A percentile compares a stretch with the other conserved stretches of the same genome.
These are phyloP conservation scores for Eupithecia tripunctaria DNA, from an alignment of 2,888 invertebrate species.

Conservation along the genomic window DNA sequence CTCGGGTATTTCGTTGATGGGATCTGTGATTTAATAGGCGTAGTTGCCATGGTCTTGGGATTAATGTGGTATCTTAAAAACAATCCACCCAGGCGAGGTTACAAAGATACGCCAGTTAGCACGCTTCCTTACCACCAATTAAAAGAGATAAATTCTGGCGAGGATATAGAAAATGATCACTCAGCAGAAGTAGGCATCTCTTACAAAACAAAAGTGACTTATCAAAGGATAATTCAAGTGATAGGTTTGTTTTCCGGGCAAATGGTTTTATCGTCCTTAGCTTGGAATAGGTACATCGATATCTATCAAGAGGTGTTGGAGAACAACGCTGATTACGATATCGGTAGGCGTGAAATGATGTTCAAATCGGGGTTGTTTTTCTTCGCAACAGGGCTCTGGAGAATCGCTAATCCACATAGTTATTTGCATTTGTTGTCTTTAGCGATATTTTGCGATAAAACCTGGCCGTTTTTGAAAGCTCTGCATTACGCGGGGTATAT, in stretches of 20 bases:
- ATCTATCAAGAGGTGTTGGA: constrained; percentile 91
- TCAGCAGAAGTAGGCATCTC: constrained; percentile 82
- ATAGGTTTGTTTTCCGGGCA: constrained; percentile 88
- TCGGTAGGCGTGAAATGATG: constrained; percentile 81
- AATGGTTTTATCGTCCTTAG: constrained; percentile 89
- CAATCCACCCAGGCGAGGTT: constrained; percentile 90
- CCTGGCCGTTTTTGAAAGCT: constrained; percentile 89
- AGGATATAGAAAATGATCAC: constrained; percentile 77
- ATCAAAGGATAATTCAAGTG: constrained; percentile 87
- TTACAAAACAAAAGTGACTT: constrained; percentile 88
- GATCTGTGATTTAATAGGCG: constrained; percentile 91
- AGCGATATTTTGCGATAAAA: constrained; percentile 91
- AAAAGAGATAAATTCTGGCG: constrained; percentile 72
- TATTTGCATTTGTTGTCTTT: constrained; percentile 89
- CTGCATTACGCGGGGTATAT: constrained; percentile 90
- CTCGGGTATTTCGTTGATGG: constrained; percentile 93
- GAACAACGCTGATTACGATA: constrained; percentile 80
- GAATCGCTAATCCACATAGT: constrained; percentile 91
- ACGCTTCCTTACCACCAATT: constrained; percentile 80
- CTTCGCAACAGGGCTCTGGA: constrained; percentile 89
- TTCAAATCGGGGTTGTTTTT: constrained; percentile 91
- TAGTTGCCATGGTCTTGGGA: constrained; percentile 88
- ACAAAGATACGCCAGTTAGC: constrained; percentile 86
- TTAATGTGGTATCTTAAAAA: constrained; percentile 88
- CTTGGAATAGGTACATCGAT: constrained; percentile 94